Percentiles rank a stretch among this genome's conserved stretches.
These are phyloP conservation scores for Netelia inedita DNA, from an alignment of 2,888 invertebrate genomes.

Conservation along the genomic window DNA sequence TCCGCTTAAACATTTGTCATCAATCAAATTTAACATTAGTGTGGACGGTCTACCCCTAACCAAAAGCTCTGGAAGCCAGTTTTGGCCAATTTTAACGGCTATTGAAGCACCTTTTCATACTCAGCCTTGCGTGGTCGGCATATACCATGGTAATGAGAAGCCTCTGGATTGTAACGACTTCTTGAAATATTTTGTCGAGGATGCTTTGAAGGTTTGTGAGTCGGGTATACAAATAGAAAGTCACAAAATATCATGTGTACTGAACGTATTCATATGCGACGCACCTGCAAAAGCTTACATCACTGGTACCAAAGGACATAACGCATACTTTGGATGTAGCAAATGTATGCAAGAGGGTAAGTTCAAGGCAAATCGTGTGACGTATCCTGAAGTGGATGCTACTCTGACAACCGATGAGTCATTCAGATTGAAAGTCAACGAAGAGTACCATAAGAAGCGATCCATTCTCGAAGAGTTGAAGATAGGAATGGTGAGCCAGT, in stretches of 20 bases:
- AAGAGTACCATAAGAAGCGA: constrained; percentile 55
- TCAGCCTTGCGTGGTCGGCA: background rate
- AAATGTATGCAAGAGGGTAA: constrained; percentile 66
- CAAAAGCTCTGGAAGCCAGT: background rate
- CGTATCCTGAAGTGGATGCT: constrained; percentile 51
- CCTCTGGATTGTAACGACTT: background rate
- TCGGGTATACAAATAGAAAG: background rate
- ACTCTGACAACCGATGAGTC: constrained; percentile 58
- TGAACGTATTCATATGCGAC: background rate
- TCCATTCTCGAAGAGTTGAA: constrained; percentile 1
- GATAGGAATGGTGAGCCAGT: too few species aligned
- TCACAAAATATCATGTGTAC: background rate
- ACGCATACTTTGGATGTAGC: constrained; percentile 66
- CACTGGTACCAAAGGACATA: constrained; percentile 66
- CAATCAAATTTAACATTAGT: background rate
- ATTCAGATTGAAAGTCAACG: constrained; percentile 55
- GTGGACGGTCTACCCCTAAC: background rate
- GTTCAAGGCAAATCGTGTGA: constrained; percentile 22
- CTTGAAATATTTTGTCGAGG: constrained; percentile 5
- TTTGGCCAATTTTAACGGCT: background rate
- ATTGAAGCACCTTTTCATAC: background rate
- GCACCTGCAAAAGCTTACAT: constrained; percentile 68
- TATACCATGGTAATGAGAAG: constrained; percentile 1
- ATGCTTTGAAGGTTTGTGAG: background rate
- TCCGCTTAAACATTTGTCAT: too few species aligned